Conservation (phyloP, 2,113 vertebrate species). For the Carassius gibelio region DNA sequence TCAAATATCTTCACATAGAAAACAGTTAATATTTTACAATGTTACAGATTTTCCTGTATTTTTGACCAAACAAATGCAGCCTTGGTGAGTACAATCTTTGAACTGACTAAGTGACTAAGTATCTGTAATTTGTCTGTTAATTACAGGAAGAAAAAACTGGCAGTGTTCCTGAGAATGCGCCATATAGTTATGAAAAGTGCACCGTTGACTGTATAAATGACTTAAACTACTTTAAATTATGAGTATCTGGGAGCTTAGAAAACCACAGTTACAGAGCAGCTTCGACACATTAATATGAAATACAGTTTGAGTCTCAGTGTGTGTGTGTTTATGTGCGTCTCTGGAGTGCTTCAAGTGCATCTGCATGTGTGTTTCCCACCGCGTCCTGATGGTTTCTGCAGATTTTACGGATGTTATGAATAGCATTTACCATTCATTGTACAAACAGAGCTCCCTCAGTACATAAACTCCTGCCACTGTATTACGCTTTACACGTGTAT, state of each 20-base stretch:
- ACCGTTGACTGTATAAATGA: not conserved
- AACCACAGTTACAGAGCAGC: not conserved
- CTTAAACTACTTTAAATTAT: not conserved
- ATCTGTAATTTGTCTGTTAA: not conserved
- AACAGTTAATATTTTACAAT: no score
- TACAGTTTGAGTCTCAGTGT: not conserved
- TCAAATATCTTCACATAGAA: no score
- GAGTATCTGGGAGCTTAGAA: not conserved
- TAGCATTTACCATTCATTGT: slow-evolving; percentile 12
- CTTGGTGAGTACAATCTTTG: no score
- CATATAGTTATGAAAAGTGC: not conserved
- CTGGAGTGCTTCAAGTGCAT: slow-evolving; percentile 6
- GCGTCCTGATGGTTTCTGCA: slow-evolving; percentile 20
- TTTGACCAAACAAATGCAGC: no score
- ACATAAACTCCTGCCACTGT: slow-evolving; percentile 25
- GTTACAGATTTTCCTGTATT: no score
- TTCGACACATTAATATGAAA: slow-evolving; percentile 1
- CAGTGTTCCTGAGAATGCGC: no score
- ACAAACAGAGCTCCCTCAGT: slow-evolving; percentile 12
- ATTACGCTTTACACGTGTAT: not conserved
- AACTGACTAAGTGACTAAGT: not conserved
- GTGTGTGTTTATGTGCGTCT: not conserved
- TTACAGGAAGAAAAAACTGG: not conserved
- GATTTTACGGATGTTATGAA: slow-evolving; percentile 18
- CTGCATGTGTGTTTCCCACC: slow-evolving; percentile 23